Conservation (phyloP, 2,113 vertebrate genomes). For the Trematomus loennbergii region DNA sequence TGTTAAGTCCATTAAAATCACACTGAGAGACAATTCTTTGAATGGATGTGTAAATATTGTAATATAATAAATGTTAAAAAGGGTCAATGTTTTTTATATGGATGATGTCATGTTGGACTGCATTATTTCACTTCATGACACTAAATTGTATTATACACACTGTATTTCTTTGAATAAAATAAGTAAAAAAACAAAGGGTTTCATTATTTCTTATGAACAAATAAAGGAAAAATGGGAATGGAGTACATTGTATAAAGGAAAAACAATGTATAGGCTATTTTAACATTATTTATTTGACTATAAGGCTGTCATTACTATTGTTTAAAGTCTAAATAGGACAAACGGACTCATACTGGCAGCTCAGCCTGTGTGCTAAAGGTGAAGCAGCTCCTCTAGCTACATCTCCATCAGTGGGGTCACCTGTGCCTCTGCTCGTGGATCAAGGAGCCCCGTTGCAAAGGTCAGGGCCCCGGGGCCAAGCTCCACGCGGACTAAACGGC, state of each 20-base stretch:
- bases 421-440: constrained; percentile 21
- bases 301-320: background rate
- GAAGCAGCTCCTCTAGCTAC: constrained; percentile 72
- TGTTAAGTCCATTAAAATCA: constrained; percentile 23
- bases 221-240: background rate
- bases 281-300: background rate
- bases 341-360: constrained; percentile 34
- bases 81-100: constrained; percentile 64
- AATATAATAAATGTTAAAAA: constrained; percentile 53
- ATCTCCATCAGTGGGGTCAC: constrained; percentile 30
- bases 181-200: constrained; percentile 3
- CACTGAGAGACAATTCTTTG: constrained; percentile 61
- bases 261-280: background rate
- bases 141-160: constrained; percentile 58
- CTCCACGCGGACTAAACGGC: background rate
- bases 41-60: constrained; percentile 67
- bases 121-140: constrained; percentile 59
- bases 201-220: background rate
- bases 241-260: background rate
- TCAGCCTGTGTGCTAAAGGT: constrained; percentile 69
- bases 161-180: constrained; percentile 65
- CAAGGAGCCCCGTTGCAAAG: constrained; percentile 50
- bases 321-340: background rate
- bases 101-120: constrained; percentile 59
- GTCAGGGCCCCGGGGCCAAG: constrained; percentile 52